phyloP scores from a whole-genome alignment of 2,113 vertebrate genomes.

The Chinchilla lanigera region DNA sequence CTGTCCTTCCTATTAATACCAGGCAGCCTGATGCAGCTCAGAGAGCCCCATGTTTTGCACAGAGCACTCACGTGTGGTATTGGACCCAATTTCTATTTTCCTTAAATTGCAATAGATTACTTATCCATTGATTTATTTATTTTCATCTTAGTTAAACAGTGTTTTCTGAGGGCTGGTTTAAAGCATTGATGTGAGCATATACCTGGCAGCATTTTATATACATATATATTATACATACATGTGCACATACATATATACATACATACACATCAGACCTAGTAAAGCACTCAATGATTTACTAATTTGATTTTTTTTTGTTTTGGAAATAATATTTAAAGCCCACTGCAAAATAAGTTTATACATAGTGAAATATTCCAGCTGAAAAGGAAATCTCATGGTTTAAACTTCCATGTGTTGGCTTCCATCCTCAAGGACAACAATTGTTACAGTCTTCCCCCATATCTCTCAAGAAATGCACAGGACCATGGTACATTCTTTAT shows the following conservation, averaged over 20 bases:
- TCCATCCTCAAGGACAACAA: background rate
- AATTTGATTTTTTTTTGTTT: background rate
- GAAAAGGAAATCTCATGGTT: background rate
- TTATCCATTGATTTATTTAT: background rate
- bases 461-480: background rate
- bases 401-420: background rate
- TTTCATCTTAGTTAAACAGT: background rate
- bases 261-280: background rate
- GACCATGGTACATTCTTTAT: background rate
- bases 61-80: background rate
- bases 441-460: background rate
- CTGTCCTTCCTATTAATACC: too few relatives aligned
- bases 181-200: background rate
- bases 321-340: background rate
- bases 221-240: background rate
- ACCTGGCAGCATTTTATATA: too few relatives aligned
- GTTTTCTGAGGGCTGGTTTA: background rate
- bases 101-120: background rate
- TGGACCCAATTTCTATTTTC: background rate
- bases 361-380: background rate
- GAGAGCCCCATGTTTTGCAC: background rate
- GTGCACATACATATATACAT: background rate
- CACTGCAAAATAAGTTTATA: background rate
- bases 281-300: background rate
- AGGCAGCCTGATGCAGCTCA: fast-evolving